Evolutionary conservation across 2,888 invertebrate species (phyloP), one percentile per base, ranked within the genome.

Genomic region (Idaea aversata): DNA sequence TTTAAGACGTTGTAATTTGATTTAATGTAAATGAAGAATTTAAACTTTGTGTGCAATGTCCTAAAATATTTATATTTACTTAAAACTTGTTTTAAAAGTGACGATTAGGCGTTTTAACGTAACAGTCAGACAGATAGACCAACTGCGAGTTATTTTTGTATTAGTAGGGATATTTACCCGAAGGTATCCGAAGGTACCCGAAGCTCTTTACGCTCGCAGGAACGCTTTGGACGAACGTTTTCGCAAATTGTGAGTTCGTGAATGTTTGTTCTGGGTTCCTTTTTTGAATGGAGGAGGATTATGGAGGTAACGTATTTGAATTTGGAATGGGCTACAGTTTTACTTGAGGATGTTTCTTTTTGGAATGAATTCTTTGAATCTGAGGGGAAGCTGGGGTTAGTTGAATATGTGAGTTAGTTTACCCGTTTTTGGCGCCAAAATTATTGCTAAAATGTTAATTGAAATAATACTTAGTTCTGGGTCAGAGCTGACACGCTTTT

Each of bases 181-280:
- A 47, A 7, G 47, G 47, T 47, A 47, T 10, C 47, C 88, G 84
- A 83, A 78, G 70, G 79, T 72, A 79, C 77, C 84, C 85, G 80
- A 87, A 87, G 78, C 77, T 81, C 83, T 81, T 84, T 85, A 80
- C 82, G 73, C 77, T 47, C 47, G 47, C 47, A 47, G 47, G 47
- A 47, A 82, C 83, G 82, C 81, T 78, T 76, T 74, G 79, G 74
- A 77, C 73, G 75, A 73, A 77, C 83, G 84, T 85, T 84, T 83
- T 82, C 81, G 81, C 82, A 84, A 86, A 86, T 86, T 86, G 85
- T 82, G 76, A 78, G 79, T 80, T 80, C 78, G 79, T 77, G 73
- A 59, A 59, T 59, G 59, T 59, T 59, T 59, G 59, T 59, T 59
- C 34, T 34, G 59, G 7, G 34, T 25, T 36, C 47, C 61, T 38